These are phyloP conservation scores for Hippocampus guttulatus DNA, from an alignment of 2,113 vertebrate genomes.

Conservation along the genomic window DNA sequence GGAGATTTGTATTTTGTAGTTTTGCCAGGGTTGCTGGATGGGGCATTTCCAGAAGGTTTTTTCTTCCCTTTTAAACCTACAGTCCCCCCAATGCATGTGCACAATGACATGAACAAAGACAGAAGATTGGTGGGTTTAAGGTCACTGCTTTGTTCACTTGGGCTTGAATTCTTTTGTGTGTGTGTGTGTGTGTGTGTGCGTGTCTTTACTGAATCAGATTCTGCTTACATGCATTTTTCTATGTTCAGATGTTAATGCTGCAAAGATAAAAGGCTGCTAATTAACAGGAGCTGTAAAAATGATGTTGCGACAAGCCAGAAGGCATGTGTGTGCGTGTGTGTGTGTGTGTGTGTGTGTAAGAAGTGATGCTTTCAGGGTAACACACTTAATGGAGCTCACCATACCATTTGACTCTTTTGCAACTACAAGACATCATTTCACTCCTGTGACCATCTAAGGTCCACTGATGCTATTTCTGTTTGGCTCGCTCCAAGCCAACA, in stretches of 20 bases:
- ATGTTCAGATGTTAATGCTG: constrained; percentile 43
- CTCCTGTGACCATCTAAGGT: constrained; percentile 45
- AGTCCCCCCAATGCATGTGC: constrained; percentile 39
- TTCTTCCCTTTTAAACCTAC: constrained; percentile 5
- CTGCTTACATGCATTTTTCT: constrained; percentile 40
- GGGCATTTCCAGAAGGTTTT: constrained; percentile 70
- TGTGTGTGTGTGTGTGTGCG: no score
- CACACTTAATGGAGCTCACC: constrained; percentile 33
- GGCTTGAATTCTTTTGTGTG: no score
- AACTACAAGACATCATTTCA: constrained; percentile 45
- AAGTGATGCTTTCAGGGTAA: constrained; percentile 42
- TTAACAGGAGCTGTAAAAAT: constrained; percentile 29
- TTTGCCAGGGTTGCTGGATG: constrained; percentile 53
- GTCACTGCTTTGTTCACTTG: constrained; percentile 32
- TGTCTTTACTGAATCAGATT: constrained; percentile 4
- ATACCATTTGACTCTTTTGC: constrained; percentile 38
- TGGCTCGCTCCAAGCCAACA: constrained; percentile 43
- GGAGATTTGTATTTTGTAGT: constrained; percentile 65
- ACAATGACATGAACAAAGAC: constrained; percentile 41
- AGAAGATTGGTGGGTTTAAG: constrained; percentile 56
- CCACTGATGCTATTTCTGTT: constrained; percentile 52
- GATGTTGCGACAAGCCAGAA: constrained; percentile 18
- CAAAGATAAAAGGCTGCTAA: constrained; percentile 42
- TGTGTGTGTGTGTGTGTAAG: constrained; percentile 9
- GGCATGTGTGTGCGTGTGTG: constrained; percentile 1